Evolutionary conservation across 2,888 invertebrate genomes (phyloP).

Genomic region (Eutolmus rufibarbis): DNA sequence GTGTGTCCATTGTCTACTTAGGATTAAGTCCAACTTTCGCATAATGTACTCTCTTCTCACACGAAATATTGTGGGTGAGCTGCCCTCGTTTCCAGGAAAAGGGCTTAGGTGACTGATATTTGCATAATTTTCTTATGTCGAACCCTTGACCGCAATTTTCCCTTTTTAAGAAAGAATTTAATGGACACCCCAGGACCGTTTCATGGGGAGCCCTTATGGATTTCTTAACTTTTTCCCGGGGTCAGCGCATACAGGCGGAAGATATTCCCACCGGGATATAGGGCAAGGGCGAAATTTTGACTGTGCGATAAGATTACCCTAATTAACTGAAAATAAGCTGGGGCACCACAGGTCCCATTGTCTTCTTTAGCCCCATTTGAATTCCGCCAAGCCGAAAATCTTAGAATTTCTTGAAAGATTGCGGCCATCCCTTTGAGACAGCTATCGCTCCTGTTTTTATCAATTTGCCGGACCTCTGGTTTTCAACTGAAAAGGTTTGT

Average conservation of each 20-base stretch:
- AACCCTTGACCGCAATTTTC: slow-evolving; percentile 38
- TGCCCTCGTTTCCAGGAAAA: not conserved
- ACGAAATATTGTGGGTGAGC: not conserved
- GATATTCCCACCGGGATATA: not conserved
- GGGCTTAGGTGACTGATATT: slow-evolving; percentile 3
- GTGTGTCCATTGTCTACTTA: slow-evolving; percentile 25
- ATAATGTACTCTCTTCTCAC: not conserved
- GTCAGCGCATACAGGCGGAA: not conserved
- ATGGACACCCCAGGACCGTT: not conserved
- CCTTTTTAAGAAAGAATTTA: not conserved
- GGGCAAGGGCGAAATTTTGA: not conserved
- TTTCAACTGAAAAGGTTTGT: slow-evolving; percentile 29
- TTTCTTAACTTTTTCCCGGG: not conserved
- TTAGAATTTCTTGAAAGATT: slow-evolving; percentile 4
- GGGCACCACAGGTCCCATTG: not conserved
- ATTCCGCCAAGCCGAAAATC: not conserved
- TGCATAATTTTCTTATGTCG: slow-evolving; percentile 44
- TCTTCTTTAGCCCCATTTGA: not conserved
- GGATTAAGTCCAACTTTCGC: slow-evolving; percentile 17
- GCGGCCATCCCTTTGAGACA: not conserved
- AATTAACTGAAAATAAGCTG: slow-evolving; percentile 37
- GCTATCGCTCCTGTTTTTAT: slow-evolving; percentile 2
- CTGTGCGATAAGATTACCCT: slow-evolving; percentile 44
- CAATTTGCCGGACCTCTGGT: slow-evolving; percentile 24
- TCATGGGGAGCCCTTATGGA: not conserved